phyloP scores from a whole-genome alignment of 2,888 invertebrate species.

The Trachelus troglodyta region DNA sequence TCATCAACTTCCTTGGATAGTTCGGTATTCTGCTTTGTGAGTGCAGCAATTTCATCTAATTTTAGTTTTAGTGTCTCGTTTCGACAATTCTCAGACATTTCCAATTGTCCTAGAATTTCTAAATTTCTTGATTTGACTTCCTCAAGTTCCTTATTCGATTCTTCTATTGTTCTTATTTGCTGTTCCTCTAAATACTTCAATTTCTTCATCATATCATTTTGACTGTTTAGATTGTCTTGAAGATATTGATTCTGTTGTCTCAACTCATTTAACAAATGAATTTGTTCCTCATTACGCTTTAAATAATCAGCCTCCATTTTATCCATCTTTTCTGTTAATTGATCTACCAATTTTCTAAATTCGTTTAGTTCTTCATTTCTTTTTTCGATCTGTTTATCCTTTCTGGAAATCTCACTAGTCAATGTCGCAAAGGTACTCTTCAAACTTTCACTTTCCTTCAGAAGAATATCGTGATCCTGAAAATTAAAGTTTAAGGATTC shows the following conservation, averaged over 20 bases:
- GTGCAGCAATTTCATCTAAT: constrained; percentile 8
- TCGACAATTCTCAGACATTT: constrained; percentile 20
- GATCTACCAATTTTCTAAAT: constrained; percentile 20
- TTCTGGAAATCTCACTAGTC: not conserved
- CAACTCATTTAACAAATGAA: constrained; percentile 26
- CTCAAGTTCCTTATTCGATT: constrained; percentile 69
- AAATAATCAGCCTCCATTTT: constrained; percentile 18
- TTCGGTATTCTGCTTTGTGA: constrained; percentile 10
- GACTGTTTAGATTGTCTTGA: constrained; percentile 39
- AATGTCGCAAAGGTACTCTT: not conserved
- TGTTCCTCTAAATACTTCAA: constrained; percentile 67
- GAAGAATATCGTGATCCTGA: not conserved
- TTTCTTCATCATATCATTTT: constrained; percentile 60
- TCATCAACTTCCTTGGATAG: constrained; percentile 18
- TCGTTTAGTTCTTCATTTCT: constrained; percentile 17
- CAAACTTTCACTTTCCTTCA: not conserved
- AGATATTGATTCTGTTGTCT: constrained; percentile 45
- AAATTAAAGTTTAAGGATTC: not conserved
- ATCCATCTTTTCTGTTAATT: constrained; percentile 19
- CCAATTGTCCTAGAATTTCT: constrained; percentile 25
- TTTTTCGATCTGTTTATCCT: not conserved
- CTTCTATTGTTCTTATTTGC: constrained; percentile 67
- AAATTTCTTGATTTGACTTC: constrained; percentile 65
- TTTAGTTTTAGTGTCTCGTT: constrained; percentile 6
- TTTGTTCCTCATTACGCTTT: not conserved